Percentiles rank a stretch among this genome's conserved stretches.
Conservation (phyloP, 2,797 vertebrate genomes). For the Helostoma temminkii region DNA sequence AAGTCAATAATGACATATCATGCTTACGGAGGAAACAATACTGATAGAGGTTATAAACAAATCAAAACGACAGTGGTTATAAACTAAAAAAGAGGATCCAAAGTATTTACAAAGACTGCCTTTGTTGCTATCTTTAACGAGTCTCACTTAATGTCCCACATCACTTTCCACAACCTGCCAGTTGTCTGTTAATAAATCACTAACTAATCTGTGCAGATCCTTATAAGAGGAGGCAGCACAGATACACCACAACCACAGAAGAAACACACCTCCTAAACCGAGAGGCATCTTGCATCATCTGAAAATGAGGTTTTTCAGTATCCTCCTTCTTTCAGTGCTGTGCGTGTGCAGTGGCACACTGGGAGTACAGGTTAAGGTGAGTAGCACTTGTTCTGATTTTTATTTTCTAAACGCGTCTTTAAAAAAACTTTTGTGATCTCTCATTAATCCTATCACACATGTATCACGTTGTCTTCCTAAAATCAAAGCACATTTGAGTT, state of each 20-base stretch:
- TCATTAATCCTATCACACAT: neutral
- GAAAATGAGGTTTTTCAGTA: slow-evolving; percentile 60
- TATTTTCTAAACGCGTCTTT: neutral
- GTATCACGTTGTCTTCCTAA: neutral
- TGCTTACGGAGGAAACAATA: slow-evolving; percentile 8
- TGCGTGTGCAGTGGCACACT: slow-evolving; percentile 42
- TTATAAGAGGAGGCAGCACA: slow-evolving; percentile 61
- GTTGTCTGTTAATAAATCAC: slow-evolving; percentile 58
- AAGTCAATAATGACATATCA: slow-evolving; percentile 47
- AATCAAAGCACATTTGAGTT: neutral
- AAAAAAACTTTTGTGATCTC: neutral
- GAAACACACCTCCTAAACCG: slow-evolving; percentile 3
- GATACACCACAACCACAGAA: slow-evolving; percentile 27
- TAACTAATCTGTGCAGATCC: slow-evolving; percentile 15
- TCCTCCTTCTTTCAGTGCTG: slow-evolving; percentile 47
- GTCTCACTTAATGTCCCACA: neutral
- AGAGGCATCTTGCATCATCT: slow-evolving; percentile 14
- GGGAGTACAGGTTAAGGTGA: slow-evolving; percentile 69
- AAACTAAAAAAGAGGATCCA: slow-evolving; percentile 64
- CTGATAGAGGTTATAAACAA: slow-evolving; percentile 37
- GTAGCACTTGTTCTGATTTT: slow-evolving; percentile 5
- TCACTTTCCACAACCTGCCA: neutral
- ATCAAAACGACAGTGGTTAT: slow-evolving; percentile 6
- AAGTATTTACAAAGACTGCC: neutral
- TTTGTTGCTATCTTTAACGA: slow-evolving; percentile 37